Percentiles rank a stretch among this genome's conserved stretches.
Conservation (phyloP, 2,888 invertebrate species). For the Psylliodes chrysocephalus region DNA sequence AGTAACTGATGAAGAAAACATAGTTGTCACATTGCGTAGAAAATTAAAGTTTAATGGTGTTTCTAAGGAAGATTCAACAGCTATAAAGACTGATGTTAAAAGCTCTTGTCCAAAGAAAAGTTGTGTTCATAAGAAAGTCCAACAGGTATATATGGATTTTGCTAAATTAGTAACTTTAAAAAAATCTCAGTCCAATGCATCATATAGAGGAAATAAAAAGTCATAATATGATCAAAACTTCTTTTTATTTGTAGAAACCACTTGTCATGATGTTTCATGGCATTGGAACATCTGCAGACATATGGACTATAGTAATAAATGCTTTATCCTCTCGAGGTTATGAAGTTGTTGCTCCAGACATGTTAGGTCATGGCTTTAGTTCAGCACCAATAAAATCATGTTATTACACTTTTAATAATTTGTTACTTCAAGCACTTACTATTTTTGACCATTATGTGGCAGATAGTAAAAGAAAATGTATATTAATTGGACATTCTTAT, state of each 20-base stretch:
- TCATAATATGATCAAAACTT: too few relatives aligned
- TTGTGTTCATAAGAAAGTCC: conserved; percentile 45
- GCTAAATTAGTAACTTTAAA: too few relatives aligned
- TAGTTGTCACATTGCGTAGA: conserved; percentile 44
- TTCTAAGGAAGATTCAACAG: conserved; percentile 12
- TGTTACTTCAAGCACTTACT: conserved; percentile 69
- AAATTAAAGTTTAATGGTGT: conserved; percentile 31
- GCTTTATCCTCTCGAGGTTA: conserved; percentile 70
- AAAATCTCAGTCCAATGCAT: too few relatives aligned
- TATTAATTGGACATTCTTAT: conserved; percentile 76
- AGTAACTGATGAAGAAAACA: conserved; percentile 51
- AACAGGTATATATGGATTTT: too few relatives aligned
- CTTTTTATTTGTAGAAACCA: conserved; percentile 65
- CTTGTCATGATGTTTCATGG: conserved; percentile 74
- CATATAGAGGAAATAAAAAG: too few relatives aligned
- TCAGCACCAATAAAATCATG: conserved; percentile 68
- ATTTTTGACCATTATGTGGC: conserved; percentile 72
- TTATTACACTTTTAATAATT: conserved; percentile 70
- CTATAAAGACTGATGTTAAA: conserved; percentile 15
- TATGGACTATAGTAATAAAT: conserved; percentile 70
- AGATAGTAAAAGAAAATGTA: conserved; percentile 65
- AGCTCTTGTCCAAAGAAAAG: conserved; percentile 27
- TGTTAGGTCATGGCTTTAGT: conserved; percentile 76
- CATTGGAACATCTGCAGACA: conserved; percentile 73
- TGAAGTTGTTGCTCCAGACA: conserved; percentile 74